Base-by-base conservation (phyloP, 2,888 invertebrate genomes). In the Ephialtes manifestator region DNA sequence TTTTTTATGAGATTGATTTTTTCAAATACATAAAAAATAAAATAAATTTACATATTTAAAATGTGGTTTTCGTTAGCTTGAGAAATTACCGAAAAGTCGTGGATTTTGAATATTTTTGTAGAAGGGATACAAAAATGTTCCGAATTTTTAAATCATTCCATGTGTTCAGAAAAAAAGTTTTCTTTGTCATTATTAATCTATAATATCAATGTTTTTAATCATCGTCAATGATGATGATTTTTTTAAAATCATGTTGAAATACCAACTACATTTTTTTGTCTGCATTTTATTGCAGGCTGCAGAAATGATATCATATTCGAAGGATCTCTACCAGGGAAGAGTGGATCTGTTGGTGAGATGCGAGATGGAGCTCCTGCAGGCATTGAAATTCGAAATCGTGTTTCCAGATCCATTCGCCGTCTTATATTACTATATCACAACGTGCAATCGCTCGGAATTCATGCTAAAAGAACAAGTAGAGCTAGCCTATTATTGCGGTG, bases 341-440 rank as follows among this genome's bases (percentile, higher is more conserved):
- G 83, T 75, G 24, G 78, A 88, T 2, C 8, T 88, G 15, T 83
- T 93, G 13, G 18, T 86, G 0, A 58, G 76, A 3, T 90, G 82
- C 67, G 93, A 93, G 74, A 83, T 67, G 3, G 83, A 88, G n/a
- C 89, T 93, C 39, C 85, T 93, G 0, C 48, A 10, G 20, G 31
- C 75, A 0, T 39, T 93, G 18, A 77, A 90, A 2, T 93, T 91
- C 15, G 88, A 91, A n/a, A 80, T 91, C 20, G 83, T 86, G 1
- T 92, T 91, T 60, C 85, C 90, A 0, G 92, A 93, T 68, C 89
- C 90, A 5, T 90, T 88, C 24, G 88, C 91, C 0, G 79, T 92
- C 5, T 71, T 90, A 13, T 81, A 81, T 5, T 87, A 89, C 70
- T 80, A 88, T 35, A 35, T 91, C 31, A 81, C 53, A n/a, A 81